Evolutionary conservation across 2,113 vertebrate species (phyloP).

Genomic region (Pelusios castaneus): DNA sequence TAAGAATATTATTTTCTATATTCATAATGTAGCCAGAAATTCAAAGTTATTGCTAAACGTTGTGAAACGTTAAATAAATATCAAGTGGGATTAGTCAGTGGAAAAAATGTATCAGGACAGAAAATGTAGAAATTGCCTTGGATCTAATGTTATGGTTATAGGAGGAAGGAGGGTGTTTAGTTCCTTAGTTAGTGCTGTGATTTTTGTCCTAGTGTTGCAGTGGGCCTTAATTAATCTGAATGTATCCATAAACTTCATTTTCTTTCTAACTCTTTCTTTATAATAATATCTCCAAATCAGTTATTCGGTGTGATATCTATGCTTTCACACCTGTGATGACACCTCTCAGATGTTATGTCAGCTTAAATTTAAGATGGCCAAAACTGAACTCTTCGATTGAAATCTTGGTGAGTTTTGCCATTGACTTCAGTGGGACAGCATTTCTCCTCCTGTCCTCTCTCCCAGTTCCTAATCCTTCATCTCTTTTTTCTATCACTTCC

Average conservation of each 20-base stretch:
- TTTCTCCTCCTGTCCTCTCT: slow-evolving; percentile 8
- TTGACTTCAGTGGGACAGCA: not conserved
- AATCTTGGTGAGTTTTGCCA: not conserved
- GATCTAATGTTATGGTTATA: not conserved
- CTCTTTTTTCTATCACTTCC: not conserved
- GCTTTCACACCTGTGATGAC: not conserved
- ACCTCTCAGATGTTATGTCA: not conserved
- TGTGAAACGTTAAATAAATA: slow-evolving; percentile 12
- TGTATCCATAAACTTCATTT: not conserved
- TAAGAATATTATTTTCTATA: not conserved
- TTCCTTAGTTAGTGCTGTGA: not conserved
- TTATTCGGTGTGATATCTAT: not conserved
- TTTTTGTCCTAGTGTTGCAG: not conserved
- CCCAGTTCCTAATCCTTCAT: not conserved
- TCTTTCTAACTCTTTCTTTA: slow-evolving; percentile 24
- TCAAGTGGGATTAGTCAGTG: slow-evolving; percentile 1
- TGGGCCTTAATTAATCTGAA: not conserved
- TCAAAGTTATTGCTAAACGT: slow-evolving; percentile 33
- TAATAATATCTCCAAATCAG: not conserved
- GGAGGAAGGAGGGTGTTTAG: not conserved
- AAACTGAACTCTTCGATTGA: not conserved
- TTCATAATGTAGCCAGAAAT: not conserved
- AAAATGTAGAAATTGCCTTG: slow-evolving; percentile 10
- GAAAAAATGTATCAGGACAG: slow-evolving; percentile 22
- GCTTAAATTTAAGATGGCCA: not conserved